Evolutionary conservation across 1,140 invertebrate genomes (phyloP), one percentile per base, ranked within the genome.

Genomic region (Ceratosolen fusciceps): DNA sequence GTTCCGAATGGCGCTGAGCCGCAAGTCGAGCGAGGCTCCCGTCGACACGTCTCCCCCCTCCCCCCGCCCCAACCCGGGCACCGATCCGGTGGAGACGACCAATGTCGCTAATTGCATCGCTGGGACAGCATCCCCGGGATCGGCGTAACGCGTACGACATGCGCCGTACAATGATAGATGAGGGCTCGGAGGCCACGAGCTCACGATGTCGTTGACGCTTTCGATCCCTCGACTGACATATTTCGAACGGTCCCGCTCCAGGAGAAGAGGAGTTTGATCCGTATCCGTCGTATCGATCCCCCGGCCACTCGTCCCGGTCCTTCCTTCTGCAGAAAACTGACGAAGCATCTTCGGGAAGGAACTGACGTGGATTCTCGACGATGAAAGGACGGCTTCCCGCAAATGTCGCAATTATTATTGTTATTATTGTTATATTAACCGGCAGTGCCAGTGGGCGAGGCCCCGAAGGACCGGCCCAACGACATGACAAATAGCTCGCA

Each of bases 261-360:
- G 37, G 60, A 21, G 34, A 37, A 16, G 26, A 3, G n/a, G n/a
- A n/a, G n/a, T n/a, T n/a, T n/a, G n/a, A n/a, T 9, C 31, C 31
- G 31, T 62, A 62, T 62, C 60, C 31, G 19, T 2, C 31, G 60
- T 31, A 65, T 65, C 12, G 60, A 65, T 65, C 34, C 4, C n/a
- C 31, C 10, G 37, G 34, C 14, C 29, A 31, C 26, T 60, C 58
- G 26, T 5, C 8, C 37, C 37, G 60, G 21, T 21, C 31, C 37
- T 65, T 21, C 31, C 37, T 65, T 65, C 31, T n/a, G 34, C 60
- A 37, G 19, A 65, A n/a, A 37, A 65, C 60, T 65, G 60, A 65
- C 60, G n/a, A 34, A 65, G 60, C 34, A 65, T 65, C 31, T 65
- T 65, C 34, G 2, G 31, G 37, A 37, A 5, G 8, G 37, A 65